Evolutionary conservation across 2,113 vertebrate species (phyloP).

Genomic region (Datnioides undecimradiatus): DNA sequence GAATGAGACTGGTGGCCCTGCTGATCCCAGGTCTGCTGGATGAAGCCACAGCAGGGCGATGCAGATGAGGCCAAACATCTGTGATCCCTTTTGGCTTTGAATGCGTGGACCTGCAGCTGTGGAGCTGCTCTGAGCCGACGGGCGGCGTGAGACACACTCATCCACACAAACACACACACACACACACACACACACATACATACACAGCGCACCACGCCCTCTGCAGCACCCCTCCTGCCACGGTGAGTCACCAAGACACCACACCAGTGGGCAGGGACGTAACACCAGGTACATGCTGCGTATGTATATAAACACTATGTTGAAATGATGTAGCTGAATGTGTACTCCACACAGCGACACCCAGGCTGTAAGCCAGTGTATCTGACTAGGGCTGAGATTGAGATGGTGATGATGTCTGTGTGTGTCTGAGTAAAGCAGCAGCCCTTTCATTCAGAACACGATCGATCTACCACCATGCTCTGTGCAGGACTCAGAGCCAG

Average conservation of each 20-base stretch:
- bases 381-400: background rate
- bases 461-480: background rate
- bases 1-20: background rate
- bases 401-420: background rate
- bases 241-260: background rate
- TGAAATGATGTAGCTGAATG: background rate
- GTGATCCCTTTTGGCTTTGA: background rate
- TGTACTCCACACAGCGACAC: background rate
- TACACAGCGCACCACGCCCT: background rate
- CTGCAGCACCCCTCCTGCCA: background rate
- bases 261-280: background rate
- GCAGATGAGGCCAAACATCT: background rate
- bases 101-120: too few relatives aligned
- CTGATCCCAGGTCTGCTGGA: background rate
- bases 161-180: too few relatives aligned
- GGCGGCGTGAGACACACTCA: too few relatives aligned
- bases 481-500: background rate
- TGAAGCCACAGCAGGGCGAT: too few relatives aligned
- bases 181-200: too few relatives aligned
- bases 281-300: too few relatives aligned
- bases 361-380: background rate
- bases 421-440: background rate
- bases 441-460: background rate
- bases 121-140: too few relatives aligned
- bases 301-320: background rate